These are phyloP conservation scores for Anser cygnoides DNA, from an alignment of 2,113 vertebrate species.

Conservation along the genomic window DNA sequence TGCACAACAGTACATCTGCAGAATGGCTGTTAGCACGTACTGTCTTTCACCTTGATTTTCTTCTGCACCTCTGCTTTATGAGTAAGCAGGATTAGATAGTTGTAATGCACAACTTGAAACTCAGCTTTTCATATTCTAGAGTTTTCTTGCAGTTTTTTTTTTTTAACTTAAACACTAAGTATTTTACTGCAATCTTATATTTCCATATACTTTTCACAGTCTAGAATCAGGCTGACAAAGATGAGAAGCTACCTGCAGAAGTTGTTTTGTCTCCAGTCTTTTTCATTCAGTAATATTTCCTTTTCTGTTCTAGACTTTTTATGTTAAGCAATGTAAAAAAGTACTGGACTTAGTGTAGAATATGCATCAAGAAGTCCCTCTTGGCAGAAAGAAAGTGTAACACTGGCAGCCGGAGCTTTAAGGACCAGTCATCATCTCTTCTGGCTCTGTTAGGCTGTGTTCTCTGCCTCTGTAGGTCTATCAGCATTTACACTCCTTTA, in stretches of 20 bases:
- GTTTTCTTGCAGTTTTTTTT: background rate
- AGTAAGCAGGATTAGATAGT: background rate
- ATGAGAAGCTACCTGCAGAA: background rate
- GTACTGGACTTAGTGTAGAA: background rate
- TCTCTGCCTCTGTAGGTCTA: background rate
- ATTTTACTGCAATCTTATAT: background rate
- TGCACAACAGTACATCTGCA: background rate
- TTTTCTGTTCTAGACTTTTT: background rate
- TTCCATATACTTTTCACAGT: background rate
- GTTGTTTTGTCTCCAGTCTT: background rate
- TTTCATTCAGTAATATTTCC: background rate
- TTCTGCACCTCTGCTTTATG: slow-evolving; percentile 21
- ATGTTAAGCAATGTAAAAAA: background rate
- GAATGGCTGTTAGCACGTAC: background rate
- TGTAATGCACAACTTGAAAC: background rate
- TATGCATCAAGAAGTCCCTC: background rate
- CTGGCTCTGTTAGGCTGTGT: background rate
- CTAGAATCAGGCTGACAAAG: background rate
- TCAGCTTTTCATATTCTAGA: background rate
- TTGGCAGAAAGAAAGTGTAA: background rate
- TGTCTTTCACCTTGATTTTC: slow-evolving; percentile 7
- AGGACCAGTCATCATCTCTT: background rate
- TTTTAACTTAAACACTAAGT: background rate
- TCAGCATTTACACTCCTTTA: background rate
- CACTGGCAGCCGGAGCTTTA: background rate